Evolutionary conservation across 2,888 invertebrate species (phyloP), one percentile per base, ranked within the genome.

Genomic region (Cremastinae sp.): DNA sequence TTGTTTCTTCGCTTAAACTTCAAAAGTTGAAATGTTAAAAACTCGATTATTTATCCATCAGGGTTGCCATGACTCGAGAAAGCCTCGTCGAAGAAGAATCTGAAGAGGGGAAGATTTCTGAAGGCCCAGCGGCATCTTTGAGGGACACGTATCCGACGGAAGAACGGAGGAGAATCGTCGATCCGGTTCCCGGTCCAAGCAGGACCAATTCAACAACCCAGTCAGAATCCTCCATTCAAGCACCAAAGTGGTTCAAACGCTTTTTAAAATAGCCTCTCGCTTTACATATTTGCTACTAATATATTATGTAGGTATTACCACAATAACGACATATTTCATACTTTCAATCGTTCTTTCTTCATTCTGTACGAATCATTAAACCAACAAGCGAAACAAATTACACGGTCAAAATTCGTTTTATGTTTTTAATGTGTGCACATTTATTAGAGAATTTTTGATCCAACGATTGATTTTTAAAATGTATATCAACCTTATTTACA

Each of bases 191-290:
- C 28, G 75, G 78, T 41, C 51, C 75, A 16, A 79, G 79, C 54
- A 76, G 74, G 68, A 79, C 56, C 62, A 66, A 14, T 64, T 70
- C 56, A 4, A 45, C 58, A 54, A 78, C 65, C 14, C 74, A 73
- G 71, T 38, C 77, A 61, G 79, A 62, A 61, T 74, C 61, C 28
- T 75, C 76, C 62, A 81, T 43, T 38, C 81, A 80, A 74, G 78
- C 79, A 62, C 84, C 85, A 43, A 85, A 85, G 65, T 87, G 84
- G 85, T 84, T 86, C 61, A 84, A 82, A 58, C 74, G 79, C 28
- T 69, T 82, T 34, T 79, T 79, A 4, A 85, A 86, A 81, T 84
- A 84, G 78, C 66, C 59, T 51, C 61, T n/a, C 10, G 10, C 14
- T 7, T 18, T 64, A 2, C 53, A 45, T 51, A n/a, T n/a, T n/a